Evolutionary conservation across 2,113 vertebrate genomes (phyloP).

Genomic region (Nothobranchius furzeri): DNA sequence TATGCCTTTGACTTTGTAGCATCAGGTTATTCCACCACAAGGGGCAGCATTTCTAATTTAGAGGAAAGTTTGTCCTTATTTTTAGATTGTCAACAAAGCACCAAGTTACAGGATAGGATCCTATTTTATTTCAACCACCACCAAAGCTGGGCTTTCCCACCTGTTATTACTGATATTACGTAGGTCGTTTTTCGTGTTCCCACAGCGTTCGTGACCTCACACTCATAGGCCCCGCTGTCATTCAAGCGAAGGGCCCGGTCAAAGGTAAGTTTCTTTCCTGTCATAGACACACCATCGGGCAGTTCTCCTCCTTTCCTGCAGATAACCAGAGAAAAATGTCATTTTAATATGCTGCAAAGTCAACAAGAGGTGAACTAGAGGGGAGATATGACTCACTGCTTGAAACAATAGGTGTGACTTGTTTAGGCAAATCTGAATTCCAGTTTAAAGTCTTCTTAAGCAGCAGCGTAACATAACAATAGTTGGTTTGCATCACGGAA

Average conservation of each 20-base stretch:
- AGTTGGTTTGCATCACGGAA: conserved; percentile 20
- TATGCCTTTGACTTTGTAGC: background rate
- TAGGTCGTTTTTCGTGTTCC: conserved; percentile 71
- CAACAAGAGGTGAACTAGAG: background rate
- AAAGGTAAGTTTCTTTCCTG: conserved; percentile 80
- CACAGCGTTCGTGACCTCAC: conserved; percentile 77
- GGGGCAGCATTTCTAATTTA: conserved; percentile 49
- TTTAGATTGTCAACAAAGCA: background rate
- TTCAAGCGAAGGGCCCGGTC: conserved; percentile 66
- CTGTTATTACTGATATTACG: conserved; percentile 67
- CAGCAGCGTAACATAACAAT: conserved; percentile 14
- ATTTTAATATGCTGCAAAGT: background rate
- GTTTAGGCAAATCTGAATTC: background rate
- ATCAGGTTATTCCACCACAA: conserved; percentile 23
- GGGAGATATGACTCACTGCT: conserved; percentile 25
- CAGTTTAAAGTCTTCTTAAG: background rate
- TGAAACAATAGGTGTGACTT: conserved; percentile 22
- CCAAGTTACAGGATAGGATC: background rate
- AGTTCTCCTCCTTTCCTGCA: conserved; percentile 80
- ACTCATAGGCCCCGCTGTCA: conserved; percentile 84
- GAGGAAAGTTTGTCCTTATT: background rate
- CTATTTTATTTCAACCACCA: background rate
- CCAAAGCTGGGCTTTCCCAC: conserved; percentile 44
- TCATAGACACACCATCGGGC: conserved; percentile 69
- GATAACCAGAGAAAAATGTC: conserved; percentile 4